These are phyloP conservation scores for Agonopterix heracliana DNA, from an alignment of 2,888 invertebrate species.

Conservation along the genomic window DNA sequence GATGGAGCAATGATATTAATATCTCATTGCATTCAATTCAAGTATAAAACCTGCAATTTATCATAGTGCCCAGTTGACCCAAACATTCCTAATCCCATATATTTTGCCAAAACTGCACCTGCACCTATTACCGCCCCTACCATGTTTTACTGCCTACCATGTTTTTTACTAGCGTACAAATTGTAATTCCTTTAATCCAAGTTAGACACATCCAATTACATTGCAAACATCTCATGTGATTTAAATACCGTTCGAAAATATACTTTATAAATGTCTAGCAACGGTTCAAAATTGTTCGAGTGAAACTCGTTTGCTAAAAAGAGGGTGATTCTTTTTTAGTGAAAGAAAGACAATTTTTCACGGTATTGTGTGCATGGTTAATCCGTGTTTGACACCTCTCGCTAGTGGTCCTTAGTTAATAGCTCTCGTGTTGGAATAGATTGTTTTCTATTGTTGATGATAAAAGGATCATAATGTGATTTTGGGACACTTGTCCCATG, in stretches of 20 bases:
- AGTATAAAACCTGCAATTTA: too few relatives aligned
- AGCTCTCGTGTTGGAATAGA: conserved; percentile 41
- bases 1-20: too few relatives aligned
- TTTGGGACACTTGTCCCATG: neutral
- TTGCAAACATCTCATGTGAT: conserved; percentile 41
- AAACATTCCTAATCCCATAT: conserved; percentile 34
- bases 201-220: conserved; percentile 72
- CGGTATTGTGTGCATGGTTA: conserved; percentile 58
- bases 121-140: conserved; percentile 48
- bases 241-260: conserved; percentile 7
- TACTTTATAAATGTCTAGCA: conserved; percentile 8
- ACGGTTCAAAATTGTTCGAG: conserved; percentile 21
- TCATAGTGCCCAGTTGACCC: neutral
- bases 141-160: conserved; percentile 29
- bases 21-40: too few relatives aligned
- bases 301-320: conserved; percentile 28
- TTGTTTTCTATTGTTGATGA: conserved; percentile 41
- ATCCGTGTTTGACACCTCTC: conserved; percentile 70
- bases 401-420: conserved; percentile 62
- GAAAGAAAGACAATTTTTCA: conserved; percentile 63
- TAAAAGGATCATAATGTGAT: conserved; percentile 18
- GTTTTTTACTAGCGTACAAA: conserved; percentile 69
- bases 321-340: conserved; percentile 43
- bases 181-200: conserved; percentile 73
- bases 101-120: conserved; percentile 54